These are phyloP conservation scores for Baronia brevicornis DNA, from an alignment of 2,888 invertebrate species.

Conservation along the genomic window DNA sequence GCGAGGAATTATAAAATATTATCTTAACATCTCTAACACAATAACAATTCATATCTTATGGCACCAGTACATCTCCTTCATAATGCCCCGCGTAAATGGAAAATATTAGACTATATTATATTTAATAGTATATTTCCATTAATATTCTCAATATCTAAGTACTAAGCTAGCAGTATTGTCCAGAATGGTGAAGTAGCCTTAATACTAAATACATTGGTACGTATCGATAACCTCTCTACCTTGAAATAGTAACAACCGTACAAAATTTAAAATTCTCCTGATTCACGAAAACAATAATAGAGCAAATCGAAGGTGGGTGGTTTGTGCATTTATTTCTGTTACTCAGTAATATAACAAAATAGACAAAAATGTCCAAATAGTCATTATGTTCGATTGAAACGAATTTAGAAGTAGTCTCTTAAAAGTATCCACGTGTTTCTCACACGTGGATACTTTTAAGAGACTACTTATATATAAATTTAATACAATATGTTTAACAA, in stretches of 20 bases:
- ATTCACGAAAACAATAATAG: constrained; percentile 11
- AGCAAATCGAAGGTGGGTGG: constrained; percentile 16
- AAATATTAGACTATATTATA: constrained; percentile 16
- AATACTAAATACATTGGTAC: constrained; percentile 31
- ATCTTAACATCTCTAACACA: constrained; percentile 41
- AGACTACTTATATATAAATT: too few species aligned
- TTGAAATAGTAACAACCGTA: constrained; percentile 22
- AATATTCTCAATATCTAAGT: constrained; percentile 20
- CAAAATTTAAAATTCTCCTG: constrained; percentile 15
- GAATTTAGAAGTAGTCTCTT: too few species aligned
- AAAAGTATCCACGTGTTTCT: too few species aligned
- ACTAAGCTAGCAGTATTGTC: constrained; percentile 40
- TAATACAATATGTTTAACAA: constrained; percentile 21
- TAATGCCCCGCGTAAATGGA: constrained; percentile 24
- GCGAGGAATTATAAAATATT: constrained; percentile 28
- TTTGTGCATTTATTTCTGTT: constrained; percentile 8
- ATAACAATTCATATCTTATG: constrained; percentile 42
- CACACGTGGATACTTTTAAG: too few species aligned
- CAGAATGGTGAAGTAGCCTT: constrained; percentile 33
- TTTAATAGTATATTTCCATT: constrained; percentile 12
- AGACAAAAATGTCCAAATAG: background rate
- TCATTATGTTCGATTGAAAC: too few species aligned
- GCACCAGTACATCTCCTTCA: constrained; percentile 41
- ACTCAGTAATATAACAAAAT: background rate
- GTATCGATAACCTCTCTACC: constrained; percentile 24